A percentile compares a stretch with the other conserved stretches of the same genome.
Conservation (phyloP, 2,888 invertebrate species). For the Tribolium freemani region DNA sequence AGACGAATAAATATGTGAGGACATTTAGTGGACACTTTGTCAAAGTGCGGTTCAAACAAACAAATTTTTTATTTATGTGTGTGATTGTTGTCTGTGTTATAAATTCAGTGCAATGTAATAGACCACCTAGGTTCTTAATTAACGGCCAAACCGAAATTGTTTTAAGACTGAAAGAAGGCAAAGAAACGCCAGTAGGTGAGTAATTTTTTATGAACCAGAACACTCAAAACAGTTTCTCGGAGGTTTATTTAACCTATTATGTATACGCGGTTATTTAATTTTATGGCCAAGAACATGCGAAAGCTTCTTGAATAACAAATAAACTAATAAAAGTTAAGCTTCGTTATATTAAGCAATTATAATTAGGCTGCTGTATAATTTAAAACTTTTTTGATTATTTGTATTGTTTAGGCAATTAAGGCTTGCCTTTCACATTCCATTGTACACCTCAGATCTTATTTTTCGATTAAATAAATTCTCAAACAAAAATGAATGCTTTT, state of each 20-base stretch:
- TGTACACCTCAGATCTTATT: too few relatives aligned
- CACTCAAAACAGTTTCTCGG: not conserved
- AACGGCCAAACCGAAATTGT: conserved; percentile 94
- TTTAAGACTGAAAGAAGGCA: conserved; percentile 88
- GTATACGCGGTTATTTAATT: not conserved
- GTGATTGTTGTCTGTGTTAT: conserved; percentile 41
- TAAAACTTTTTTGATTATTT: not conserved
- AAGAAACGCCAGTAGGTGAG: conserved; percentile 88
- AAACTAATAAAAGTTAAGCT: not conserved
- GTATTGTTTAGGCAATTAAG: not conserved
- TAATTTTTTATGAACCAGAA: conserved; percentile 43
- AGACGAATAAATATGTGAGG: conserved; percentile 48
- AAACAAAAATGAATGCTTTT: too few relatives aligned
- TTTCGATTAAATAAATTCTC: not conserved
- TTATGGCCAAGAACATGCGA: not conserved
- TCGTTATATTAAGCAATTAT: not conserved
- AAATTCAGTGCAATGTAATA: conserved; percentile 71
- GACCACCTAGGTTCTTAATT: conserved; percentile 89
- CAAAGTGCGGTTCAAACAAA: conserved; percentile 59
- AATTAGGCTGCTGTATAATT: not conserved
- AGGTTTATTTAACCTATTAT: not conserved
- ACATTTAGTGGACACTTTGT: conserved; percentile 58
- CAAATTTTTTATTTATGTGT: conserved; percentile 39
- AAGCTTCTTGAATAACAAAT: not conserved
- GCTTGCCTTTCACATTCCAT: not conserved